These are phyloP conservation scores for Anomalospiza imberbis DNA, from an alignment of 2,797 vertebrate genomes.

Conservation along the genomic window DNA sequence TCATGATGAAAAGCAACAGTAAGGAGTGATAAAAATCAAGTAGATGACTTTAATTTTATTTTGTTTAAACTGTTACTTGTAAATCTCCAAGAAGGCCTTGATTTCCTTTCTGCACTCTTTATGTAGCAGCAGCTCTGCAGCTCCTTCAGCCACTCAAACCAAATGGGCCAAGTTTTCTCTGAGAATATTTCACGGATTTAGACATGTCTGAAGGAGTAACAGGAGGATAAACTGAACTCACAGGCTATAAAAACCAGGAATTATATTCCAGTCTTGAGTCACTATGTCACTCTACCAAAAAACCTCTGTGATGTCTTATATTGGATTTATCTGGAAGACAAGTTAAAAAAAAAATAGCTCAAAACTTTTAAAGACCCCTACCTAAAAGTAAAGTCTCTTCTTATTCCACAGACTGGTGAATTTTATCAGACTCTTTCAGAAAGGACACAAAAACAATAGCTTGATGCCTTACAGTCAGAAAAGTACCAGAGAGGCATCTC, in stretches of 20 bases:
- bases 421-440: constrained; percentile 1
- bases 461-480: constrained; percentile 6
- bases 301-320: not conserved
- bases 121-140: not conserved
- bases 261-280: not conserved
- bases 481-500: not conserved
- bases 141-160: not conserved
- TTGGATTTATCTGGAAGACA: not conserved
- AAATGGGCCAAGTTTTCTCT: not conserved
- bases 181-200: not conserved
- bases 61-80: not conserved
- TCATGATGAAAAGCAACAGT: not conserved
- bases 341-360: not conserved
- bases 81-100: not conserved
- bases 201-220: not conserved
- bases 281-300: not conserved
- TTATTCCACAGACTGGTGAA: not conserved
- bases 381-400: not conserved
- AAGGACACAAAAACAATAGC: not conserved
- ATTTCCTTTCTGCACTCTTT: not conserved
- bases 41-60: not conserved
- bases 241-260: not conserved
- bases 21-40: not conserved
- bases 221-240: not conserved
- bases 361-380: not conserved